Percentiles rank a stretch among this genome's conserved stretches.
phyloP scores from a whole-genome alignment of 2,888 invertebrate species.

The Cephus nigrinus region DNA sequence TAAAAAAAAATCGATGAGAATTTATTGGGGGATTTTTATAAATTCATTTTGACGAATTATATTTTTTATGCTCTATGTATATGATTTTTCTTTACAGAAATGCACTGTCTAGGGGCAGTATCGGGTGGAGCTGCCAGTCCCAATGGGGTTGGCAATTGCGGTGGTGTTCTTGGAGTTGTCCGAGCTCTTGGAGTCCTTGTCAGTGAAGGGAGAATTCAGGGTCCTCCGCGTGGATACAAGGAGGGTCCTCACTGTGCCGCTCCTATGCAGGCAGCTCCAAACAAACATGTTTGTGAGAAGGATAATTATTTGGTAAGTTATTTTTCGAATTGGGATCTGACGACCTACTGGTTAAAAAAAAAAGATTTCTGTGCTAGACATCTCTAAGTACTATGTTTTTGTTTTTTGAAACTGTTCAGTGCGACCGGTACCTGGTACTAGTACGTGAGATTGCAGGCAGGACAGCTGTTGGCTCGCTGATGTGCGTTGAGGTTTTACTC shows the following conservation, averaged over 20 bases:
- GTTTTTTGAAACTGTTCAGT: slow-evolving; percentile 39
- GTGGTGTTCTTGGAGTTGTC: slow-evolving; percentile 58
- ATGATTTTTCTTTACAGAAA: slow-evolving; percentile 46
- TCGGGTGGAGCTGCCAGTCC: slow-evolving; percentile 44
- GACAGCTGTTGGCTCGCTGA: slow-evolving; percentile 53
- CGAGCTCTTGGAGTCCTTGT: slow-evolving; percentile 65
- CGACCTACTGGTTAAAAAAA: background rate
- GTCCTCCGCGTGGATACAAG: slow-evolving; percentile 71
- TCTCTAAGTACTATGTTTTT: background rate
- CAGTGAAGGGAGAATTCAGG: slow-evolving; percentile 64
- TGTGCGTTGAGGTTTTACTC: slow-evolving; percentile 85
- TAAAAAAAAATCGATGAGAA: background rate
- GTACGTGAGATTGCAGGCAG: slow-evolving; percentile 61
- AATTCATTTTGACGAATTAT: background rate
- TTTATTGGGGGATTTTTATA: background rate
- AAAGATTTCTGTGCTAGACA: background rate
- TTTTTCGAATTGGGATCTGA: background rate
- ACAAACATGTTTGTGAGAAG: slow-evolving; percentile 68
- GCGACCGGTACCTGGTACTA: slow-evolving; percentile 59
- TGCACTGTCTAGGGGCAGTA: slow-evolving; percentile 64
- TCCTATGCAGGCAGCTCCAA: slow-evolving; percentile 60
- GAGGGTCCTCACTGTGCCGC: slow-evolving; percentile 77
- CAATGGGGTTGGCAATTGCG: slow-evolving; percentile 47
- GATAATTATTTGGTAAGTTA: slow-evolving; percentile 68
- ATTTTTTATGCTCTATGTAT: background rate